Percentiles rank a stretch among this genome's conserved stretches.
Evolutionary conservation across 2,113 vertebrate species (phyloP).

Genomic region (Cinclus mexicanus): DNA sequence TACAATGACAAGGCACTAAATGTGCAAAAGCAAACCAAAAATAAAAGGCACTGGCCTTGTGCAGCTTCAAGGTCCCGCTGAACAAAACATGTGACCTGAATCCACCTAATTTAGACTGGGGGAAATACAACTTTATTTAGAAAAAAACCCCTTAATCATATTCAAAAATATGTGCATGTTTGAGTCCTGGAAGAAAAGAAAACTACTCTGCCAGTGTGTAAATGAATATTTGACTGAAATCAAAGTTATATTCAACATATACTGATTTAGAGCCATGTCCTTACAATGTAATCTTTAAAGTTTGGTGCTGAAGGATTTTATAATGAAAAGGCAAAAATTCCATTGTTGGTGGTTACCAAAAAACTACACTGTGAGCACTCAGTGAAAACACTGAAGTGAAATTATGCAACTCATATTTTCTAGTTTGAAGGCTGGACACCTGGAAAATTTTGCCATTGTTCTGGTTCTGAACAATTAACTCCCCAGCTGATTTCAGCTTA

Average conservation of each 20-base stretch:
- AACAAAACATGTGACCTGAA: not conserved
- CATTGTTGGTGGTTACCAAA: not conserved
- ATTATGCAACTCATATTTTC: not conserved
- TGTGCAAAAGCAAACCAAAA: not conserved
- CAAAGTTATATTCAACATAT: not conserved
- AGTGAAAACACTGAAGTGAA: not conserved
- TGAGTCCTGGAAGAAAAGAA: not conserved
- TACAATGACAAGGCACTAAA: not conserved
- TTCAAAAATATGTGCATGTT: not conserved
- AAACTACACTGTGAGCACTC: not conserved
- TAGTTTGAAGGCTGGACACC: not conserved
- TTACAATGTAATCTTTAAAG: not conserved
- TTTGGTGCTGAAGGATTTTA: not conserved
- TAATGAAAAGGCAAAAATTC: not conserved
- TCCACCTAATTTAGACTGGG: not conserved
- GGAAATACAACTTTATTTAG: not conserved
- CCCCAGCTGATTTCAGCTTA: not conserved
- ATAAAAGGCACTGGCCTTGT: not conserved
- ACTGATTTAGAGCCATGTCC: not conserved
- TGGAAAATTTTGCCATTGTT: not conserved
- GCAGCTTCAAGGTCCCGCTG: not conserved
- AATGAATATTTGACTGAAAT: not conserved
- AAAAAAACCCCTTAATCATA: not conserved
- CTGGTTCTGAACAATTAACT: not conserved
- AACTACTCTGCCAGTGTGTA: not conserved